A percentile compares a stretch with the other conserved stretches of the same genome.
Evolutionary conservation across 1,140 invertebrate genomes (phyloP).

Genomic region (Psix sp.): DNA sequence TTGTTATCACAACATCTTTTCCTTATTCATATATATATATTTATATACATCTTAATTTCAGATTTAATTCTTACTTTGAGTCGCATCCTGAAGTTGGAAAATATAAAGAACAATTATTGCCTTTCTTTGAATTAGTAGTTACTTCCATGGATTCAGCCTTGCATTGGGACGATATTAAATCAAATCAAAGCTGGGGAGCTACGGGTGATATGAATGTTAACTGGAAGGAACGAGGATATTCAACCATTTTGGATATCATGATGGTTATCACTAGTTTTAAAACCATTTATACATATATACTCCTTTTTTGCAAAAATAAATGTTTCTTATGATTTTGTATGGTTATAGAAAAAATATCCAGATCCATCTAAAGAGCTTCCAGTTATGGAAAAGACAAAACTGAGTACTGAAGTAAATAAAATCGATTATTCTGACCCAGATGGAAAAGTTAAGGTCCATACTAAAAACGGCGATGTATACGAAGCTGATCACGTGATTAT

Average conservation of each 20-base stretch:
- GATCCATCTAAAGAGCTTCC: slow-evolving; percentile 61
- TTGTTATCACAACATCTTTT: too few relatives aligned
- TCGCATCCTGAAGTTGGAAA: slow-evolving; percentile 34
- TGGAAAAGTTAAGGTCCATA: slow-evolving; percentile 60
- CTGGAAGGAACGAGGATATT: slow-evolving; percentile 81
- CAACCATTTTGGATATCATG: slow-evolving; percentile 78
- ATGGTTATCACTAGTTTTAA: slow-evolving; percentile 78
- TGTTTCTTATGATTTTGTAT: not conserved
- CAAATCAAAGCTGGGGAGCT: slow-evolving; percentile 75
- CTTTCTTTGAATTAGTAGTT: slow-evolving; percentile 77
- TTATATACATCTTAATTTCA: too few relatives aligned
- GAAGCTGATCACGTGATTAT: slow-evolving; percentile 73
- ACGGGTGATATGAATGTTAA: slow-evolving; percentile 78
- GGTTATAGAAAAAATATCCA: slow-evolving; percentile 70
- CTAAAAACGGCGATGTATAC: slow-evolving; percentile 64
- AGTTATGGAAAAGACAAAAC: slow-evolving; percentile 65
- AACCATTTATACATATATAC: not conserved
- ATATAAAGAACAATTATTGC: slow-evolving; percentile 67
- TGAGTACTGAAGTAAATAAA: slow-evolving; percentile 65
- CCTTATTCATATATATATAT: too few relatives aligned
- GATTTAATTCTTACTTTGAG: slow-evolving; percentile 20
- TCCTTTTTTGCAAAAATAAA: not conserved
- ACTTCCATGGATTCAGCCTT: slow-evolving; percentile 78
- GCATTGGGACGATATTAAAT: slow-evolving; percentile 79
- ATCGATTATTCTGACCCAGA: slow-evolving; percentile 63